Evolutionary conservation across 2,888 invertebrate species (phyloP).

Genomic region (Dorcus hopei): DNA sequence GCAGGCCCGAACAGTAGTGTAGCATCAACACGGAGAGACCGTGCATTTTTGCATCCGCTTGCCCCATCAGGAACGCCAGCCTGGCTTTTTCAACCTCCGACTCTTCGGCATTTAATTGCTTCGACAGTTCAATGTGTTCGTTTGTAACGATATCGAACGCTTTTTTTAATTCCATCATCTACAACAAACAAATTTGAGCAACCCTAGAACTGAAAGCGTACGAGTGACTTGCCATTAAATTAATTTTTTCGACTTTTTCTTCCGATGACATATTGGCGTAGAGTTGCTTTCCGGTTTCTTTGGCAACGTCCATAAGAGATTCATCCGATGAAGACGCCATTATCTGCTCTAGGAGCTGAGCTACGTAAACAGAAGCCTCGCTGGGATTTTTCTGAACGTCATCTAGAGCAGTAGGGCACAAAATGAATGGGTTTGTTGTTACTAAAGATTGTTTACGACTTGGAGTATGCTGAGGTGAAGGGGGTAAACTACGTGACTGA

Average conservation of each 20-base stretch:
- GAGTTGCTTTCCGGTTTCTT: conserved; percentile 81
- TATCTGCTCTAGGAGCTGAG: conserved; percentile 54
- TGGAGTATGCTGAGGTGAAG: conserved; percentile 73
- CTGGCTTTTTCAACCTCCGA: conserved; percentile 49
- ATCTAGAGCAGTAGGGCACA: conserved; percentile 49
- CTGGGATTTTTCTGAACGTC: conserved; percentile 41
- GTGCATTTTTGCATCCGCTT: conserved; percentile 83
- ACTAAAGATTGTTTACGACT: conserved; percentile 66
- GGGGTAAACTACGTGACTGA: conserved; percentile 65
- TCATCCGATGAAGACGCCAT: conserved; percentile 65
- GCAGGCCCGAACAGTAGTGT: conserved; percentile 92
- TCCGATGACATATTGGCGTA: conserved; percentile 67
- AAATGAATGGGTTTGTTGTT: conserved; percentile 59
- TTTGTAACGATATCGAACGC: conserved; percentile 71
- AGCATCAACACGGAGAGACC: conserved; percentile 90
- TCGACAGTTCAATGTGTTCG: conserved; percentile 53
- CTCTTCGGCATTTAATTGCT: conserved; percentile 47
- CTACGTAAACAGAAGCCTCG: conserved; percentile 51
- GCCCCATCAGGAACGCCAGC: conserved; percentile 53
- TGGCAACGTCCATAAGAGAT: conserved; percentile 82
- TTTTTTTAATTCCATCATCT: conserved; percentile 73
- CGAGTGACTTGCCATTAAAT: conserved; percentile 70
- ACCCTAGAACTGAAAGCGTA: not conserved
- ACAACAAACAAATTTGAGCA: conserved; percentile 13
- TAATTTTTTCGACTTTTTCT: conserved; percentile 74